Percentiles rank a stretch among this genome's conserved stretches.
Evolutionary conservation across 2,113 vertebrate genomes (phyloP).

Genomic region (Ictalurus punctatus): DNA sequence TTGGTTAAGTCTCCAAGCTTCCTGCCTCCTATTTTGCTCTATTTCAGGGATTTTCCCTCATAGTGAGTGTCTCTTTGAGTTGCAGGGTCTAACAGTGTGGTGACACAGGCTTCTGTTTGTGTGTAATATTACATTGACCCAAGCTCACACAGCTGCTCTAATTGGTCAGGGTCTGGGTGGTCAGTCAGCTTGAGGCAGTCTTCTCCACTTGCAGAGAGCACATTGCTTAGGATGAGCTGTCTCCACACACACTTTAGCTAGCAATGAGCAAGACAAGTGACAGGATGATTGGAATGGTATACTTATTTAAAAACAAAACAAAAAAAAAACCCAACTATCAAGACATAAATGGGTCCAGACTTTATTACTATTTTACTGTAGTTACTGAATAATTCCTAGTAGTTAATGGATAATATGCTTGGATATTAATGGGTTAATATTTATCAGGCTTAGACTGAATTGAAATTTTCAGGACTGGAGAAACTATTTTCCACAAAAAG

Average conservation of each 20-base stretch:
- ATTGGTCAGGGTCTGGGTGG: slow-evolving; percentile 64
- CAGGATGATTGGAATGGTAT: not conserved
- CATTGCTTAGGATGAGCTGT: slow-evolving; percentile 15
- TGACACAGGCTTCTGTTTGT: slow-evolving; percentile 68
- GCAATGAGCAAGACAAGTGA: not conserved
- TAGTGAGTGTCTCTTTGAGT: slow-evolving; percentile 60
- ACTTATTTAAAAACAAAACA: not conserved
- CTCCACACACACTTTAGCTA: not conserved
- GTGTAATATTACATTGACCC: slow-evolving; percentile 65
- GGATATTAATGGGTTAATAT: not conserved
- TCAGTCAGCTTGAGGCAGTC: slow-evolving; percentile 45
- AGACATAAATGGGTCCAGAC: not conserved
- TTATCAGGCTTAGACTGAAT: not conserved
- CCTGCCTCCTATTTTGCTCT: slow-evolving; percentile 16
- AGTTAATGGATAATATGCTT: not conserved
- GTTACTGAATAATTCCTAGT: not conserved
- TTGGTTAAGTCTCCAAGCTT: slow-evolving; percentile 28
- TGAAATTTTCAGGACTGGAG: not conserved
- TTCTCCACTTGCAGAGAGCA: not conserved
- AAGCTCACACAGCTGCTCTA: slow-evolving; percentile 70
- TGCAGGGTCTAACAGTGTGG: slow-evolving; percentile 68
- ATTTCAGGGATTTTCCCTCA: slow-evolving; percentile 16
- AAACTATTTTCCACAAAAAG: not conserved
- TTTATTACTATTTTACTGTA: not conserved
- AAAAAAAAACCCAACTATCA: not conserved